Conservation (phyloP, 2,797 vertebrate species). For the Erpetoichthys calabaricus region DNA sequence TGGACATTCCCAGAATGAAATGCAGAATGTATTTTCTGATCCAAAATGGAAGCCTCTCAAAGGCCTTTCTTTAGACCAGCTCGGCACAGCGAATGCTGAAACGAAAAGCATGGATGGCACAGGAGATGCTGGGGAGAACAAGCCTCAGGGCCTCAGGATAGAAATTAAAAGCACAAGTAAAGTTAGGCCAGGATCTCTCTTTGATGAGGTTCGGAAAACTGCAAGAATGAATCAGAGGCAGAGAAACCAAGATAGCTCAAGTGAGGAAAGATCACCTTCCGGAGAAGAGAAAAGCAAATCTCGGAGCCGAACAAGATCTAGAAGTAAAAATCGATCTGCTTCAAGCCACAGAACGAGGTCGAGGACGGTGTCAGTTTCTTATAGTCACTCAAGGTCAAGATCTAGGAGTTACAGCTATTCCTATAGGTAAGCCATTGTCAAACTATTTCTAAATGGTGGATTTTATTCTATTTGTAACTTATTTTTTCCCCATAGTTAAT, state of each 20-base stretch:
- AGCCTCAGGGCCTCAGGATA: constrained; percentile 68
- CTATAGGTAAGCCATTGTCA: constrained; percentile 54
- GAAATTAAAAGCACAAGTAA: constrained; percentile 90
- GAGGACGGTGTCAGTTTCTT: constrained; percentile 54
- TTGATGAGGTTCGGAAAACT: constrained; percentile 92
- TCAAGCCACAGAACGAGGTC: constrained; percentile 67
- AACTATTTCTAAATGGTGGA: too few species aligned
- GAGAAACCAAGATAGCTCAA: constrained; percentile 86
- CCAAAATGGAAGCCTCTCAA: constrained; percentile 90
- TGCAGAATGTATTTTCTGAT: constrained; percentile 25
- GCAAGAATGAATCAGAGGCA: constrained; percentile 83
- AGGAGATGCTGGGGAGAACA: constrained; percentile 35
- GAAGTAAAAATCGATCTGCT: constrained; percentile 63
- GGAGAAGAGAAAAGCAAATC: constrained; percentile 49
- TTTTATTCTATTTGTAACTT: too few species aligned
- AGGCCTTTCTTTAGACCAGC: constrained; percentile 46
- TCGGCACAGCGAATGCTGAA: constrained; percentile 14
- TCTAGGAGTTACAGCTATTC: constrained; percentile 75
- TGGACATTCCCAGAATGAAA: constrained; percentile 24
- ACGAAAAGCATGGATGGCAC: constrained; percentile 29
- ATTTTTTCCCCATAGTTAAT: too few species aligned
- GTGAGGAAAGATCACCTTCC: constrained; percentile 67
- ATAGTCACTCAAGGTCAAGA: constrained; percentile 67
- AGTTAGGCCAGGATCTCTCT: constrained; percentile 86
- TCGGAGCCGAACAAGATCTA: constrained; percentile 47